Percentiles rank a stretch among this genome's conserved stretches.
Evolutionary conservation across 2,797 vertebrate genomes (phyloP).

Genomic region (Tadarida brasiliensis): DNA sequence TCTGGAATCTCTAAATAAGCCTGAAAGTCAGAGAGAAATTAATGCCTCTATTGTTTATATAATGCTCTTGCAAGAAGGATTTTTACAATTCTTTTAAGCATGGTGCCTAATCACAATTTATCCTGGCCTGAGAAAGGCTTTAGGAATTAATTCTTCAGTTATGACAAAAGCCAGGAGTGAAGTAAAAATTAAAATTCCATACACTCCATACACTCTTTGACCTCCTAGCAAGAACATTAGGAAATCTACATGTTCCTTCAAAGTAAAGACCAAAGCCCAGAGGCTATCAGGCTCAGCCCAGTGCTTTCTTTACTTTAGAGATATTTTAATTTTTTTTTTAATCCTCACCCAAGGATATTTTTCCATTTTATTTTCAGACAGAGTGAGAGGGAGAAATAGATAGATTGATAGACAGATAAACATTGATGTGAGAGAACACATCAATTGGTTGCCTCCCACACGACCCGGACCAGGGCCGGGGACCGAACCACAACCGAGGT

Average conservation of each 20-base stretch:
- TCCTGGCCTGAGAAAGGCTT: not conserved
- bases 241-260: not conserved
- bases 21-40: slow-evolving; percentile 59
- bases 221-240: slow-evolving; percentile 8
- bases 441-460: too few relatives aligned
- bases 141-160: slow-evolving; percentile 31
- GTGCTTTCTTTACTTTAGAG: not conserved
- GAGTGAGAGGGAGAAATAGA: too few relatives aligned
- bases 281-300: not conserved
- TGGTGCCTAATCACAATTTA: not conserved
- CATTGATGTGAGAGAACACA: too few relatives aligned
- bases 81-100: slow-evolving; percentile 59
- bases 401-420: too few relatives aligned
- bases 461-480: too few relatives aligned
- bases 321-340: not conserved
- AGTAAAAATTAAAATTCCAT: slow-evolving; percentile 59
- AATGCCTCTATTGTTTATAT: slow-evolving; percentile 67
- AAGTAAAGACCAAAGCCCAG: not conserved
- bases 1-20: slow-evolving; percentile 70
- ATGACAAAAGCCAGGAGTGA: slow-evolving; percentile 29
- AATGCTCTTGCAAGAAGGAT: slow-evolving; percentile 49
- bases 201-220: not conserved
- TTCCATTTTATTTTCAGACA: too few relatives aligned
- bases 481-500: too few relatives aligned
- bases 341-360: too few relatives aligned